Evolutionary conservation across 1,140 invertebrate species (phyloP).

Genomic region (Papilio polyxenes): DNA sequence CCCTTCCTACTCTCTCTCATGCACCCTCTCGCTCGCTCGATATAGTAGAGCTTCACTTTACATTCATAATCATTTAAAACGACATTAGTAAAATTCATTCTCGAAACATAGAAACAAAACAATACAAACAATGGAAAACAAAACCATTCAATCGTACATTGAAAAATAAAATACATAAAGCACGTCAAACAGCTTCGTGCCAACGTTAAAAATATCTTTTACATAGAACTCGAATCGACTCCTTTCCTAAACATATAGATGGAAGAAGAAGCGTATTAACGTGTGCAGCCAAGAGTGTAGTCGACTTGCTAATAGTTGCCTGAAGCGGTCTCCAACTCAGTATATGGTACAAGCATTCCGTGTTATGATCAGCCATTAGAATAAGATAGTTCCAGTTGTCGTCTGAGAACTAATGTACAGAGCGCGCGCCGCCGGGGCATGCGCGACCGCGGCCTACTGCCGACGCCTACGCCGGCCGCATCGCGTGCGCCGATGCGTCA

Average conservation of each 20-base stretch:
- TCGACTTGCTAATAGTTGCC: conserved; percentile 78
- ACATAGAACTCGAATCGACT: conserved; percentile 68
- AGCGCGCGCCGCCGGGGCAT: conserved; percentile 57
- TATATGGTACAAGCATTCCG: conserved; percentile 77
- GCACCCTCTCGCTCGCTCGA: conserved; percentile 41
- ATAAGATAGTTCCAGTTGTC: conserved; percentile 58
- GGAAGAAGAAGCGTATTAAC: conserved; percentile 78
- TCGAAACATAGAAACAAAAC: conserved; percentile 47
- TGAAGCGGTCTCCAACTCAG: conserved; percentile 71
- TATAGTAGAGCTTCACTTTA: conserved; percentile 36
- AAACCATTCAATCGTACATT: conserved; percentile 76
- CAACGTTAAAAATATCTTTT: conserved; percentile 68
- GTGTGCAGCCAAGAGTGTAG: conserved; percentile 79
- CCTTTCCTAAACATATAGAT: conserved; percentile 77
- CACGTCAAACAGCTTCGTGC: conserved; percentile 80
- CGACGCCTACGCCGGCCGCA: conserved; percentile 43
- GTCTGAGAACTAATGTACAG: conserved; percentile 61
- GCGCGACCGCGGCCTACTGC: conserved; percentile 61
- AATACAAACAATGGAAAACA: conserved; percentile 62
- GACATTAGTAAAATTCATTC: conserved; percentile 41
- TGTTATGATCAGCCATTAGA: conserved; percentile 77
- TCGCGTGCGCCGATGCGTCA: conserved; percentile 45
- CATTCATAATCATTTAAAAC: neutral
- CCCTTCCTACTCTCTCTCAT: conserved; percentile 33
- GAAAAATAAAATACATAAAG: conserved; percentile 77